These are phyloP conservation scores for Anticlea derivata DNA, from an alignment of 2,888 invertebrate species.

Conservation along the genomic window DNA sequence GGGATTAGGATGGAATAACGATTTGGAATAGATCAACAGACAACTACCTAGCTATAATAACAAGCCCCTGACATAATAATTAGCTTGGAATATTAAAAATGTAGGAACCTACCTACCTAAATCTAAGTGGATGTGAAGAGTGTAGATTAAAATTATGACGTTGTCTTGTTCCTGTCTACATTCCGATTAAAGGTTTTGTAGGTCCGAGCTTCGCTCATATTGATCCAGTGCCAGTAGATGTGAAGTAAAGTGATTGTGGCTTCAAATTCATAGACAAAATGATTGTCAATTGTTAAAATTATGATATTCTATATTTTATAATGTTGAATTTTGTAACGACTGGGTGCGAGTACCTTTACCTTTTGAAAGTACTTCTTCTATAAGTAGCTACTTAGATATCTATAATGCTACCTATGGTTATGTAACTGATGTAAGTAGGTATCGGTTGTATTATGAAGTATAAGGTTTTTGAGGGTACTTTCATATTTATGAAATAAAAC, in stretches of 20 bases:
- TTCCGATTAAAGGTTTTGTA: neutral
- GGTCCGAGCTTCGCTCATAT: no score
- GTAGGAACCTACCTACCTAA: neutral
- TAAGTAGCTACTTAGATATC: neutral
- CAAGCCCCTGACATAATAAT: neutral
- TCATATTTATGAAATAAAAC: slow-evolving; percentile 2
- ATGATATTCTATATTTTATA: slow-evolving; percentile 51
- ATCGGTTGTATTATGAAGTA: slow-evolving; percentile 7
- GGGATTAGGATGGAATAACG: slow-evolving; percentile 7
- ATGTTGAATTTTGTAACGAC: slow-evolving; percentile 47
- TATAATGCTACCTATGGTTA: neutral
- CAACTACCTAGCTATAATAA: neutral
- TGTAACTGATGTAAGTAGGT: neutral
- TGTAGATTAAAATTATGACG: neutral
- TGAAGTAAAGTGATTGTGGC: slow-evolving; percentile 9
- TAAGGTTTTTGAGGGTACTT: slow-evolving; percentile 38
- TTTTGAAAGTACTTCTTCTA: slow-evolving; percentile 6
- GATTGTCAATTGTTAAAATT: slow-evolving; percentile 40
- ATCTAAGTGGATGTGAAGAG: neutral
- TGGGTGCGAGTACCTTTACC: slow-evolving; percentile 17
- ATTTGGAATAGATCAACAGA: slow-evolving; percentile 14
- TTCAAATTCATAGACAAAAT: slow-evolving; percentile 19
- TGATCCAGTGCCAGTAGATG: slow-evolving; percentile 6
- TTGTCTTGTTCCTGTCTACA: slow-evolving; percentile 13
- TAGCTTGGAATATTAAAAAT: slow-evolving; percentile 3